phyloP scores from a whole-genome alignment of 2,797 vertebrate genomes.

The Liasis olivaceus region DNA sequence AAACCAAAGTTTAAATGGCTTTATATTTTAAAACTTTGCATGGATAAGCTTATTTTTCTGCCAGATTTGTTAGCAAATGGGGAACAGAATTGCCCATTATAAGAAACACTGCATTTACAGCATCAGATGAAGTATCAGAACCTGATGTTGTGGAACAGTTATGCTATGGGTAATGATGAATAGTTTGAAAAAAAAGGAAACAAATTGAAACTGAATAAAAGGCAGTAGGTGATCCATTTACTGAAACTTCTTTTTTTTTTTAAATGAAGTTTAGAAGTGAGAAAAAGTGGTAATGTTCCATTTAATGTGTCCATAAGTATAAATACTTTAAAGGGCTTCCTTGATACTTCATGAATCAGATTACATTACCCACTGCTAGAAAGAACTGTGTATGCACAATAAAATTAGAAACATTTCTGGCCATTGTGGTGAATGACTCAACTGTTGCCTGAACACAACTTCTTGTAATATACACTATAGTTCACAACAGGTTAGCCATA shows the following conservation, averaged over 20 bases:
- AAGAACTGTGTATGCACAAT: neutral
- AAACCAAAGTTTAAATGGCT: neutral
- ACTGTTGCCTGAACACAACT: neutral
- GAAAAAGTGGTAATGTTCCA: neutral
- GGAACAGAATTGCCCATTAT: neutral
- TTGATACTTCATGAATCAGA: neutral
- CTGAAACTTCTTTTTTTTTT: neutral
- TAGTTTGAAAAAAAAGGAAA: neutral
- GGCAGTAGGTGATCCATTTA: neutral
- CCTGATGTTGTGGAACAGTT: neutral
- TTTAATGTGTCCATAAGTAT: no score
- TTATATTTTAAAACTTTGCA: neutral
- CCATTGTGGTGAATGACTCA: neutral
- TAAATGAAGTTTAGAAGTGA: neutral
- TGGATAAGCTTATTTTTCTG: neutral
- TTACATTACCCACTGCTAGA: neutral
- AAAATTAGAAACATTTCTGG: neutral
- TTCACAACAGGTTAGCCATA: neutral
- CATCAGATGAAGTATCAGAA: neutral
- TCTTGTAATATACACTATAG: neutral
- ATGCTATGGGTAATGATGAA: neutral
- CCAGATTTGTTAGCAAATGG: neutral
- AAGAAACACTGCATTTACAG: neutral
- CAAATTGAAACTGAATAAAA: no score
- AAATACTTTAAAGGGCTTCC: neutral